phyloP scores from a whole-genome alignment of 2,797 vertebrate genomes.

The Myiotriccus ornatus region DNA sequence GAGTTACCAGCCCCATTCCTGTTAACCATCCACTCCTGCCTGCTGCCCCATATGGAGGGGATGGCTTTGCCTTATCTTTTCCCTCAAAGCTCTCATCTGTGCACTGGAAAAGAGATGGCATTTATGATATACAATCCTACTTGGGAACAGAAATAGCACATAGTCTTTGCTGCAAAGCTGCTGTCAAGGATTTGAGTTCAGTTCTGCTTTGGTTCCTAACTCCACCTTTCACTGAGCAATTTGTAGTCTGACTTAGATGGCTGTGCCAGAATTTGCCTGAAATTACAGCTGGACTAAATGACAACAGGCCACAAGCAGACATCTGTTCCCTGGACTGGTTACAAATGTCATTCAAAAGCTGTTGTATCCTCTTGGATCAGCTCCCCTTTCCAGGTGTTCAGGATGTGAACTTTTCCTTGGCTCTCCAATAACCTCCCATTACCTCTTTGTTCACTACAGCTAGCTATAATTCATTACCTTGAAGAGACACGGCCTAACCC shows the following conservation, averaged over 20 bases:
- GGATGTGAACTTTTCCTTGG: not conserved
- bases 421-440: not conserved
- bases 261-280: not conserved
- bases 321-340: not conserved
- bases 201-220: not conserved
- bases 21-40: not conserved
- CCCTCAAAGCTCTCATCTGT: not conserved
- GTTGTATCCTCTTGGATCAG: not conserved
- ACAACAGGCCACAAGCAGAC: not conserved
- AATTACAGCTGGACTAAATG: not conserved
- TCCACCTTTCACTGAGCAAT: not conserved
- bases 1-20: constrained; percentile 66
- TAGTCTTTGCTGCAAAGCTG: not conserved
- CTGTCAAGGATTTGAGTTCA: not conserved
- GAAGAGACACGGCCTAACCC: constrained; percentile 89
- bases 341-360: not conserved
- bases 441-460: constrained; percentile 72
- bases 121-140: not conserved
- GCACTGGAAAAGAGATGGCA: not conserved
- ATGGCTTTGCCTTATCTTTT: not conserved
- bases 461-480: constrained; percentile 95
- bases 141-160: not conserved
- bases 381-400: not conserved
- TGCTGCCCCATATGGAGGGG: not conserved
- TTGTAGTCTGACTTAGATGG: not conserved